Evolutionary conservation across 1,140 invertebrate species (phyloP).

Genomic region (Drosophila kohkoa): DNA sequence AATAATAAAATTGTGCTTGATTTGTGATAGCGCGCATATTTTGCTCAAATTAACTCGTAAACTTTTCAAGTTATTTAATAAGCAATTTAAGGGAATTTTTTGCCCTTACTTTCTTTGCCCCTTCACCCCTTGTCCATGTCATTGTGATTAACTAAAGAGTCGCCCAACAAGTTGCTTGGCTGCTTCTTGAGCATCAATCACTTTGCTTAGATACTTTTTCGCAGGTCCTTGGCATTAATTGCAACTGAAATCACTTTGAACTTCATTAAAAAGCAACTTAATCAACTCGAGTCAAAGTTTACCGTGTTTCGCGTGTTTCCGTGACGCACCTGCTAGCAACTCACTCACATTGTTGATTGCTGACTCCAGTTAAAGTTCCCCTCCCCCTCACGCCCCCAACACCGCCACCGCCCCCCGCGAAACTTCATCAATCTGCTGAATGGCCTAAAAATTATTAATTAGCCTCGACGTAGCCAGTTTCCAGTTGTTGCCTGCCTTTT

Average conservation of each 20-base stretch:
- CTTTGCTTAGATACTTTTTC: neutral
- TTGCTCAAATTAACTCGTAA: too few relatives aligned
- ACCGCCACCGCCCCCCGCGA: neutral
- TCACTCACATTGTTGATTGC: too few relatives aligned
- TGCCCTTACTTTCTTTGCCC: neutral
- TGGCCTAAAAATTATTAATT: slow-evolving; percentile 83
- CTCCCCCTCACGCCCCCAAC: too few relatives aligned
- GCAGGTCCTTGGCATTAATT: slow-evolving; percentile 60
- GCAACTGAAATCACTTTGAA: slow-evolving; percentile 79
- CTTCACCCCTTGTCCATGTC: neutral
- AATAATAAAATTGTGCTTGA: too few relatives aligned
- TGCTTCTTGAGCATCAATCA: slow-evolving; percentile 8
- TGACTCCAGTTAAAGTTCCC: neutral
- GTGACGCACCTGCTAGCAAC: neutral
- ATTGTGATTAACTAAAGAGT: neutral
- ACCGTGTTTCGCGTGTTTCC: slow-evolving; percentile 7
- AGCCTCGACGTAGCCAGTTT: slow-evolving; percentile 32
- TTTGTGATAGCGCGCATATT: too few relatives aligned
- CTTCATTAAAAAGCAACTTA: slow-evolving; percentile 81
- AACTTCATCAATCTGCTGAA: slow-evolving; percentile 60
- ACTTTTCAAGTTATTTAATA: too few relatives aligned
- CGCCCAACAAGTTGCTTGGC: neutral
- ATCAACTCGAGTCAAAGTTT: slow-evolving; percentile 76
- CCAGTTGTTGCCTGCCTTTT: slow-evolving; percentile 8
- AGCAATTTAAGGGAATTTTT: too few relatives aligned